Conservation (phyloP, 2,113 vertebrate species). For the Indicator maculatus region DNA sequence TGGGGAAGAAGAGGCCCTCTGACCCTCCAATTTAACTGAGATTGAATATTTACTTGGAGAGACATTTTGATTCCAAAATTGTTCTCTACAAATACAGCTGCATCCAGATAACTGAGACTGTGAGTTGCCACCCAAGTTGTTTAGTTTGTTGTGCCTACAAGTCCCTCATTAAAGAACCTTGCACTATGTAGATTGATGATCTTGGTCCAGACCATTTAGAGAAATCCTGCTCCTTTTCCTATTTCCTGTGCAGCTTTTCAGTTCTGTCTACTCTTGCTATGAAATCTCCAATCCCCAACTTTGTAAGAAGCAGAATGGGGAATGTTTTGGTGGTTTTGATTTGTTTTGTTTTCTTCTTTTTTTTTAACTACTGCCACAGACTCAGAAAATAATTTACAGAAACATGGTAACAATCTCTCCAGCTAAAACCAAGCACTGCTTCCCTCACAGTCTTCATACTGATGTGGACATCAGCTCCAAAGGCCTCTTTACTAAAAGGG, state of each 20-base stretch:
- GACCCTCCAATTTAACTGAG: neutral
- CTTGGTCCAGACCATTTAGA: neutral
- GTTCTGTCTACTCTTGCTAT: neutral
- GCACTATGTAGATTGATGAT: neutral
- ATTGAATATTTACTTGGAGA: neutral
- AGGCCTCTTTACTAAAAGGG: slow-evolving; percentile 27
- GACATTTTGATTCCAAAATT: neutral
- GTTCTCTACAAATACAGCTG: neutral
- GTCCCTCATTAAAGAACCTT: neutral
- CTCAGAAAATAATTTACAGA: neutral
- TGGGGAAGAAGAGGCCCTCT: too few relatives aligned
- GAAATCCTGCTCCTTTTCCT: neutral
- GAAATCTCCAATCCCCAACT: neutral
- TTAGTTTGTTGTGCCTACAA: neutral
- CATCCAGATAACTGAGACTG: neutral
- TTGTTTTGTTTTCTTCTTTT: neutral
- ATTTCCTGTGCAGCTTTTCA: neutral
- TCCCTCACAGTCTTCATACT: neutral
- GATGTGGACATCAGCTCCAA: slow-evolving; percentile 11
- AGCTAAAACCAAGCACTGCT: neutral
- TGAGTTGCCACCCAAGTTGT: neutral
- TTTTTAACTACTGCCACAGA: neutral
- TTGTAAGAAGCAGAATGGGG: neutral
- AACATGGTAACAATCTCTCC: neutral
- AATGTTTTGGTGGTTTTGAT: neutral